phyloP scores from a whole-genome alignment of 2,113 vertebrate genomes.

The Vidua chalybeata region DNA sequence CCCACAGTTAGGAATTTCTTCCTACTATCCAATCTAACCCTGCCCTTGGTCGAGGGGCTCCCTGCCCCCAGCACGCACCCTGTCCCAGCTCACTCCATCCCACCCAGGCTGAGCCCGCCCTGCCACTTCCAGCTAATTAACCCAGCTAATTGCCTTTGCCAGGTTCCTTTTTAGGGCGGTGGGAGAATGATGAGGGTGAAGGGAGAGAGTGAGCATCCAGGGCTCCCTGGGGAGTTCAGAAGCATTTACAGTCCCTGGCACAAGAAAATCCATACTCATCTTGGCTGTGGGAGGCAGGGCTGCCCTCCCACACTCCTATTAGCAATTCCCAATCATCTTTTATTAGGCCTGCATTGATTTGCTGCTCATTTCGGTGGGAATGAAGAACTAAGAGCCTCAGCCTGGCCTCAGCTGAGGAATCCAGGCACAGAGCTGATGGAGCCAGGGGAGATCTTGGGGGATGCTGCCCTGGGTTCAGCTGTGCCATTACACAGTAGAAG shows the following conservation, averaged over 20 bases:
- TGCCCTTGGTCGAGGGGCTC: fast-evolving
- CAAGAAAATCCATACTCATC: constrained; percentile 46
- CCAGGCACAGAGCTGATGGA: fast-evolving
- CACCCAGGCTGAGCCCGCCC: not conserved
- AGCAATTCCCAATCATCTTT: constrained; percentile 69
- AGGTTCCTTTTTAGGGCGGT: not conserved
- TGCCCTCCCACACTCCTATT: constrained; percentile 43
- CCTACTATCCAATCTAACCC: not conserved
- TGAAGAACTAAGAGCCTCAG: constrained; percentile 11
- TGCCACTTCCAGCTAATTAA: constrained; percentile 16
- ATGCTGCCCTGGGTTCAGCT: fast-evolving
- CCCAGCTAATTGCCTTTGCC: constrained; percentile 35
- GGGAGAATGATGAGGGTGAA: not conserved
- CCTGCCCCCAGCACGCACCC: fast-evolving
- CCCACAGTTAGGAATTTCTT: not conserved
- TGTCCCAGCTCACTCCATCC: not conserved
- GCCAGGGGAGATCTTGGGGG: not conserved
- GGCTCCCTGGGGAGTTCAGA: not conserved
- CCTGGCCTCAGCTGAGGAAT: not conserved
- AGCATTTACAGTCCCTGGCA: not conserved
- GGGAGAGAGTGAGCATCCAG: not conserved
- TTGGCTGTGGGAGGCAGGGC: constrained; percentile 24
- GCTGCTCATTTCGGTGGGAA: constrained; percentile 45
- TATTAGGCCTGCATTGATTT: constrained; percentile 71
- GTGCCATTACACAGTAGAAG: not conserved